Conservation (phyloP, 2,888 invertebrate genomes). For the Microdon myrmicae region DNA sequence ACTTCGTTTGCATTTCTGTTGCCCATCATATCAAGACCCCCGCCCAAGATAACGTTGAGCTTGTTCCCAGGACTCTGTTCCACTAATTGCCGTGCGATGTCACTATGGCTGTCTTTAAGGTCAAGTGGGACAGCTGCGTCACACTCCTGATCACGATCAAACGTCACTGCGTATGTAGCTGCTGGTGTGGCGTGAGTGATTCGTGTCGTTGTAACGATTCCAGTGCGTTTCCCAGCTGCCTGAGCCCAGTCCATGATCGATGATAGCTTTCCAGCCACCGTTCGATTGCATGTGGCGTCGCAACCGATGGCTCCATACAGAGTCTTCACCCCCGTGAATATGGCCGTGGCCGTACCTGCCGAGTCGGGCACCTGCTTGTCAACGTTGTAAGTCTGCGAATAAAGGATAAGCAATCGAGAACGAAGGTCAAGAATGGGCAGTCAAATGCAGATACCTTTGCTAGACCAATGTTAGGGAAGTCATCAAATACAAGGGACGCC, state of each 20-base stretch:
- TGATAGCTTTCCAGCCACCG: conserved; percentile 65
- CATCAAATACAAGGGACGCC: conserved; percentile 71
- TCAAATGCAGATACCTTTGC: conserved; percentile 69
- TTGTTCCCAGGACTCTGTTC: conserved; percentile 72
- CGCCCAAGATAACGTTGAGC: conserved; percentile 74
- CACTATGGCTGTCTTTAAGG: conserved; percentile 59
- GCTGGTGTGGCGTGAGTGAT: conserved; percentile 76
- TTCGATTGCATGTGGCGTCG: conserved; percentile 58
- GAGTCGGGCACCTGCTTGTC: conserved; percentile 78
- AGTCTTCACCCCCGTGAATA: conserved; percentile 73
- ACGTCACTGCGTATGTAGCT: conserved; percentile 70
- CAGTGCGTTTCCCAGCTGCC: conserved; percentile 70
- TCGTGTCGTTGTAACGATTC: conserved; percentile 75
- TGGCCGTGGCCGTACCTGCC: conserved; percentile 76
- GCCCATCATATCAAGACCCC: conserved; percentile 70
- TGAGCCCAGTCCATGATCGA: conserved; percentile 72
- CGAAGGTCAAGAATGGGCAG: not conserved
- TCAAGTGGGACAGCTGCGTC: conserved; percentile 66
- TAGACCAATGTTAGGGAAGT: conserved; percentile 72
- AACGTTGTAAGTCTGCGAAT: conserved; percentile 74
- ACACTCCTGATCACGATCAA: conserved; percentile 73
- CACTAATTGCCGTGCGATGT: conserved; percentile 74
- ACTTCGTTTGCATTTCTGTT: conserved; percentile 55
- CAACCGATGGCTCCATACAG: conserved; percentile 71
- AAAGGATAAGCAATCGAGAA: not conserved